phyloP scores from a whole-genome alignment of 2,113 vertebrate species.

The Monarcha castaneiventris region DNA sequence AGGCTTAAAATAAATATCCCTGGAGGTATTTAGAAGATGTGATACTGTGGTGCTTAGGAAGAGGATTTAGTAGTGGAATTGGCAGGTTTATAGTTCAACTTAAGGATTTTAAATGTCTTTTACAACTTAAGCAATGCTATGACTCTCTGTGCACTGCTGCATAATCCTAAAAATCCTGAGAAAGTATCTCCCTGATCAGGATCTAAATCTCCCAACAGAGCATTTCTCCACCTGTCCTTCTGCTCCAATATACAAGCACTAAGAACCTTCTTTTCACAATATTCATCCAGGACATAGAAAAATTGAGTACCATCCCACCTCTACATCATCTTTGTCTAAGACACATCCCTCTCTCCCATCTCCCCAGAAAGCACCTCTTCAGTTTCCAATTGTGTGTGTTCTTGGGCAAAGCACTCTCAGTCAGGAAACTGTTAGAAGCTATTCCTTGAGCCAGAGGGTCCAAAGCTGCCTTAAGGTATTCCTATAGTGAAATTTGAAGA shows the following conservation, averaged over 20 bases:
- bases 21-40: too few relatives aligned
- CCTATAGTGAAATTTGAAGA: background rate
- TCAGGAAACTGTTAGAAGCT: background rate
- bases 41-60: background rate
- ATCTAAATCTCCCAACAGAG: background rate
- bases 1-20: background rate
- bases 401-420: background rate
- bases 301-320: background rate
- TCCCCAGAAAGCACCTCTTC: background rate
- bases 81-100: background rate
- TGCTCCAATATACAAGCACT: background rate
- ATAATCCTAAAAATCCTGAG: background rate
- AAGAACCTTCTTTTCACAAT: background rate
- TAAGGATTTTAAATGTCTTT: background rate
- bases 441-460: background rate
- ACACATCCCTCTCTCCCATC: background rate
- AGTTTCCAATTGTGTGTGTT: background rate
- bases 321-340: background rate
- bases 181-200: background rate
- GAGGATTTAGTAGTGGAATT: background rate
- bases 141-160: background rate
- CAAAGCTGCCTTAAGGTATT: background rate
- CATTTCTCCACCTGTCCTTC: background rate
- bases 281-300: background rate
- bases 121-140: background rate